Evolutionary conservation across 1,140 invertebrate genomes (phyloP).

Genomic region (Pemphigus obesinymphae): DNA sequence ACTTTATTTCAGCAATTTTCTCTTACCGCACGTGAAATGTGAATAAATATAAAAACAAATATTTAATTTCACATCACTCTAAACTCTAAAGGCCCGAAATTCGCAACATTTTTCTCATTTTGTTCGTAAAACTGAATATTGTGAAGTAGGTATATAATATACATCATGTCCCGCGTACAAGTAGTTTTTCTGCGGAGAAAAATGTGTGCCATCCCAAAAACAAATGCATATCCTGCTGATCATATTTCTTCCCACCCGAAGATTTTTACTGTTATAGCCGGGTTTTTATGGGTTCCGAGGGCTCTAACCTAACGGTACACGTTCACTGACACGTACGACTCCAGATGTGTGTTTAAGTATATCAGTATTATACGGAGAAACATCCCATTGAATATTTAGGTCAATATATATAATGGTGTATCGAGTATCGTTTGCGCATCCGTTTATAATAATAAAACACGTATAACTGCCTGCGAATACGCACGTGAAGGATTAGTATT

Average conservation of each 20-base stretch:
- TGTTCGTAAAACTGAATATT: no score
- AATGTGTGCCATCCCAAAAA: background rate
- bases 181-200: background rate
- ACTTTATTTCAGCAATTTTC: no score
- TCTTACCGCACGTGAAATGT: background rate
- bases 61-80: background rate
- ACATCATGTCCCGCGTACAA: background rate
- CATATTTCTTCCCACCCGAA: background rate
- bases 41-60: background rate
- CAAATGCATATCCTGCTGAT: background rate
- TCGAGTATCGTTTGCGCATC: background rate
- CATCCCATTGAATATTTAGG: slow-evolving; percentile 38
- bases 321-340: background rate
- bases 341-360: background rate
- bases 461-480: background rate
- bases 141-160: background rate
- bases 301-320: slow-evolving; percentile 23
- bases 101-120: background rate
- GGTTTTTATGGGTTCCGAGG: slow-evolving; percentile 14
- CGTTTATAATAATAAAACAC: background rate
- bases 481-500: no score
- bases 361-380: background rate
- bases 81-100: background rate
- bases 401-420: background rate
- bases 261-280: slow-evolving; percentile 22